Percentiles rank a stretch among this genome's conserved stretches.
Evolutionary conservation across 2,113 vertebrate species (phyloP).

Genomic region (Pluvialis apricaria): DNA sequence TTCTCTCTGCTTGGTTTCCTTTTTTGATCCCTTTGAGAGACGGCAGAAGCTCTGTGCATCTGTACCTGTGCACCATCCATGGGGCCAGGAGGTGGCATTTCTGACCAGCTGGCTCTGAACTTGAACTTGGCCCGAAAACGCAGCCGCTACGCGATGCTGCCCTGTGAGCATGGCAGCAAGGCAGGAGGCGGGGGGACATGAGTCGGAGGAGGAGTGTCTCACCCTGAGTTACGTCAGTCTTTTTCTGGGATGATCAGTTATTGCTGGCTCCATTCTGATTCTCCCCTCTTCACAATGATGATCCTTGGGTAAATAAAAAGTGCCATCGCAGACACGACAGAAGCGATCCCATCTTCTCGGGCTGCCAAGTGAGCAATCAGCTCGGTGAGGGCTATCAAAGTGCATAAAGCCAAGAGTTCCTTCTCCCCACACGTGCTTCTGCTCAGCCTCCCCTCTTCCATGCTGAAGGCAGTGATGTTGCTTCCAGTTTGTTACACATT

Average conservation of each 20-base stretch:
- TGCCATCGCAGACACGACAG: neutral
- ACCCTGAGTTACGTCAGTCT: neutral
- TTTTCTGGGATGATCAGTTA: too few relatives aligned
- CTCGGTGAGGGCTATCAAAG: neutral
- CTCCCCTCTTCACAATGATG: neutral
- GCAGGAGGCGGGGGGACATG: neutral
- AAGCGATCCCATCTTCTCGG: neutral
- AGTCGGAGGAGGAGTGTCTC: too few relatives aligned
- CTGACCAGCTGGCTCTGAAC: neutral
- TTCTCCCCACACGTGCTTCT: neutral
- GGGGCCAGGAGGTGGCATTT: accelerated
- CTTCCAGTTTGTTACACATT: neutral
- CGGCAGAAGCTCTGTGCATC: neutral
- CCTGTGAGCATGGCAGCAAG: accelerated
- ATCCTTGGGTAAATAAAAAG: neutral
- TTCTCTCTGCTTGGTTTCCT: neutral
- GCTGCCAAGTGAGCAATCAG: neutral
- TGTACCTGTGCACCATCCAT: neutral
- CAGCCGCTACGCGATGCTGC: accelerated
- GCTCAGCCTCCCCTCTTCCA: neutral
- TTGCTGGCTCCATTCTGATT: neutral
- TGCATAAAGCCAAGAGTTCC: neutral
- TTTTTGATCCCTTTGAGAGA: neutral
- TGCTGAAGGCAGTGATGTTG: accelerated
- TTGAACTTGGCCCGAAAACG: neutral